Conservation (phyloP, 2,113 vertebrate species). For the Sapajus apella region DNA sequence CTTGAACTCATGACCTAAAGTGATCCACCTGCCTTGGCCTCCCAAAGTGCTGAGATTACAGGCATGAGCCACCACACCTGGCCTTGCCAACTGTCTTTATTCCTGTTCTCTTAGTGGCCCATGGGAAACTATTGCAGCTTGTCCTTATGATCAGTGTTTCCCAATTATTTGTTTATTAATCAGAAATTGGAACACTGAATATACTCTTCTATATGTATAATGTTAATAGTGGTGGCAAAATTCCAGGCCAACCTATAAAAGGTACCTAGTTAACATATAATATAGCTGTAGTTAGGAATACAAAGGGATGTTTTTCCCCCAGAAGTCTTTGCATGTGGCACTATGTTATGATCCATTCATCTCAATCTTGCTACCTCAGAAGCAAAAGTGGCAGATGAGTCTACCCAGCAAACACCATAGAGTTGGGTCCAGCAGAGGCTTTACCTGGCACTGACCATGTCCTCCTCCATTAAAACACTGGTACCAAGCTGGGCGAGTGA, state of each 20-base stretch:
- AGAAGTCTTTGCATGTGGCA: neutral
- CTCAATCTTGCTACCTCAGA: neutral
- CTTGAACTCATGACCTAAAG: too few species aligned
- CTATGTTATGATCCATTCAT: neutral
- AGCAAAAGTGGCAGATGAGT: neutral
- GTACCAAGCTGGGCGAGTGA: neutral
- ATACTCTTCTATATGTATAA: neutral
- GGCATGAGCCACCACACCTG: too few species aligned
- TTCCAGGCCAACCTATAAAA: neutral
- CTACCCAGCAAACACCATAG: neutral
- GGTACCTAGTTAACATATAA: neutral
- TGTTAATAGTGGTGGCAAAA: neutral
- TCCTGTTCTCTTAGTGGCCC: neutral
- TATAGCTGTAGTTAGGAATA: neutral
- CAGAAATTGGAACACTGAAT: conserved; percentile 7
- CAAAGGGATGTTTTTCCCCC: neutral
- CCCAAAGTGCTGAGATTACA: too few species aligned
- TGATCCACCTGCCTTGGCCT: too few species aligned
- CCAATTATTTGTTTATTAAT: conserved; percentile 1
- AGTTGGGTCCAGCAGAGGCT: neutral
- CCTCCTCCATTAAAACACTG: neutral
- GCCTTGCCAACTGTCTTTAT: neutral
- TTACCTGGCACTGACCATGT: neutral
- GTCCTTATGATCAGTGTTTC: neutral
- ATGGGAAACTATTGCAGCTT: neutral